Evolutionary conservation across 2,888 invertebrate genomes (phyloP).

Genomic region (Antheraea assamensis): DNA sequence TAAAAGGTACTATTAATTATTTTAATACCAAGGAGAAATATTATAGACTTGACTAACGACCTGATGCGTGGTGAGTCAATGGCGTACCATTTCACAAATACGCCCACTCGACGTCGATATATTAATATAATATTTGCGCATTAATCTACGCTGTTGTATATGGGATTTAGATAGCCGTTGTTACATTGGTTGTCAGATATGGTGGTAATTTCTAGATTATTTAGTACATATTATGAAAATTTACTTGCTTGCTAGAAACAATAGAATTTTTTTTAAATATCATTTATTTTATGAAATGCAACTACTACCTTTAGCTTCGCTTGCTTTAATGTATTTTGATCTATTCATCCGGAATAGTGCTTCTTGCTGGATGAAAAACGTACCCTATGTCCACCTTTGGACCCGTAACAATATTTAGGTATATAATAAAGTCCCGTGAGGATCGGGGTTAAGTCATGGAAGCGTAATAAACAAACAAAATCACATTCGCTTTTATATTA

Average conservation of each 20-base stretch:
- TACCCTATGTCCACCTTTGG: no score
- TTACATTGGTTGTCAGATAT: background rate
- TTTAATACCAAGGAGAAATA: background rate
- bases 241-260: background rate
- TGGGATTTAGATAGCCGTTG: background rate
- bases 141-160: conserved; percentile 6
- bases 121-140: background rate
- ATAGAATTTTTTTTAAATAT: background rate
- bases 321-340: no score
- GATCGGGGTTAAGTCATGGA: no score
- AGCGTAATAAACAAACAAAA: no score
- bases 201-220: background rate
- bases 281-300: background rate
- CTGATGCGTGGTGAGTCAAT: background rate
- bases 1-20: background rate
- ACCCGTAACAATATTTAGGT: no score
- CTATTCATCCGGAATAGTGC: no score
- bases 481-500: no score
- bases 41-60: background rate
- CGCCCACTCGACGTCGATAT: background rate
- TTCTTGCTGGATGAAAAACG: no score
- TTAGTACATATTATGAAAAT: background rate
- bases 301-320: no score
- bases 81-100: conserved; percentile 4
- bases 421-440: no score